These are phyloP conservation scores for Drosophila bocki DNA, from an alignment of 1,140 invertebrate genomes.

Conservation along the genomic window DNA sequence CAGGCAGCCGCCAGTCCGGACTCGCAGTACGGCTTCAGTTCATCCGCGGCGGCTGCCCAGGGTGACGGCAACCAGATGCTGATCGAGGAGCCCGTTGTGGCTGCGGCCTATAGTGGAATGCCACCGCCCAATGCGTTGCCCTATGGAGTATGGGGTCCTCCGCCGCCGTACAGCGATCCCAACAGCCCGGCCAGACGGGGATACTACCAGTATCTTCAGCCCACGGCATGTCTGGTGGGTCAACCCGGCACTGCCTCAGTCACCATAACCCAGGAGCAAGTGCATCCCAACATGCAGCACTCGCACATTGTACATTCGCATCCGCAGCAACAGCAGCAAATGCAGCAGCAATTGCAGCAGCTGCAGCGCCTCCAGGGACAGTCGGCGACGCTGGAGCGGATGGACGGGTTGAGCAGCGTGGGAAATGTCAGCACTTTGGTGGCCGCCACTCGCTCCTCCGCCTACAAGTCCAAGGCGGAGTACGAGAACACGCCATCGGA, in stretches of 20 bases:
- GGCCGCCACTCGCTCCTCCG: slow-evolving; percentile 35
- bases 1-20: slow-evolving; percentile 86
- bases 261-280: slow-evolving; percentile 54
- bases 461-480: slow-evolving; percentile 68
- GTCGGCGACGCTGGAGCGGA: slow-evolving; percentile 63
- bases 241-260: slow-evolving; percentile 18
- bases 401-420: slow-evolving; percentile 58
- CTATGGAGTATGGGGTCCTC: slow-evolving; percentile 89
- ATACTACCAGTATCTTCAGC: slow-evolving; percentile 84
- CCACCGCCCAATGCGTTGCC: slow-evolving; percentile 75
- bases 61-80: slow-evolving; percentile 68
- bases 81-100: slow-evolving; percentile 54
- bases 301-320: slow-evolving; percentile 31
- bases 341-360: slow-evolving; percentile 40
- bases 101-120: slow-evolving; percentile 53
- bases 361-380: slow-evolving; percentile 51
- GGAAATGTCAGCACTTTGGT: slow-evolving; percentile 38
- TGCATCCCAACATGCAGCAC: slow-evolving; percentile 48
- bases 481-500: slow-evolving; percentile 82
- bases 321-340: slow-evolving; percentile 46
- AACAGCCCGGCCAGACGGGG: slow-evolving; percentile 88
- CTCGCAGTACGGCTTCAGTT: slow-evolving; percentile 88
- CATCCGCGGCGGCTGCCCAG: slow-evolving; percentile 64
- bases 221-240: slow-evolving; percentile 49
- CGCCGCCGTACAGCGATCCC: slow-evolving; percentile 91